These are phyloP conservation scores for Zaprionus africanus DNA, from an alignment of 1,140 invertebrate genomes.

Conservation along the genomic window DNA sequence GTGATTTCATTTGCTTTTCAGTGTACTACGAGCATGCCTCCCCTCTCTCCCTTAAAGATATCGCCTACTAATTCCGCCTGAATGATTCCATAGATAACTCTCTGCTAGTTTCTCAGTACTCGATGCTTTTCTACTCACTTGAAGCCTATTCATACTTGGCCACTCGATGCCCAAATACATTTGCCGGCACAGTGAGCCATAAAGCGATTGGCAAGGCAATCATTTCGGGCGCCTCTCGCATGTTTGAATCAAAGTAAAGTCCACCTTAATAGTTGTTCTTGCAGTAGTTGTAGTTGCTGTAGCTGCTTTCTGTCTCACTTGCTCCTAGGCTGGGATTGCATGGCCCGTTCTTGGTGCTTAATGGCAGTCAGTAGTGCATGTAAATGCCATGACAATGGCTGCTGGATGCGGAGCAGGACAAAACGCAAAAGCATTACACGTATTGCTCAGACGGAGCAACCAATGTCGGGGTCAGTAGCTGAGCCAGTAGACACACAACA, in stretches of 20 bases:
- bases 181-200: constrained; percentile 74
- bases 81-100: neutral
- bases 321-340: constrained; percentile 26
- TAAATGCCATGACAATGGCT: constrained; percentile 79
- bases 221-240: constrained; percentile 66
- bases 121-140: constrained; percentile 9
- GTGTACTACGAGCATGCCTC: neutral
- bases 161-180: constrained; percentile 59
- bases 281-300: constrained; percentile 17
- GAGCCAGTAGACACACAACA: constrained; percentile 43
- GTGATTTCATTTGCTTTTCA: constrained; percentile 5
- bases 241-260: constrained; percentile 69
- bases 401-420: constrained; percentile 11
- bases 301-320: constrained; percentile 9
- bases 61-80: neutral
- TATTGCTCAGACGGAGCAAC: constrained; percentile 45
- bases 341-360: constrained; percentile 66
- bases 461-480: constrained; percentile 34
- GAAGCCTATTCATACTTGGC: constrained; percentile 27
- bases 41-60: neutral
- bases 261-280: constrained; percentile 12
- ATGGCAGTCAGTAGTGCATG: constrained; percentile 74
- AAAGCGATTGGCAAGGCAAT: constrained; percentile 79
- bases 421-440: constrained; percentile 60
- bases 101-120: neutral